Evolutionary conservation across 2,888 invertebrate species (phyloP), one percentile per base, ranked within the genome.

Genomic region (Drosophila neonasuta): DNA sequence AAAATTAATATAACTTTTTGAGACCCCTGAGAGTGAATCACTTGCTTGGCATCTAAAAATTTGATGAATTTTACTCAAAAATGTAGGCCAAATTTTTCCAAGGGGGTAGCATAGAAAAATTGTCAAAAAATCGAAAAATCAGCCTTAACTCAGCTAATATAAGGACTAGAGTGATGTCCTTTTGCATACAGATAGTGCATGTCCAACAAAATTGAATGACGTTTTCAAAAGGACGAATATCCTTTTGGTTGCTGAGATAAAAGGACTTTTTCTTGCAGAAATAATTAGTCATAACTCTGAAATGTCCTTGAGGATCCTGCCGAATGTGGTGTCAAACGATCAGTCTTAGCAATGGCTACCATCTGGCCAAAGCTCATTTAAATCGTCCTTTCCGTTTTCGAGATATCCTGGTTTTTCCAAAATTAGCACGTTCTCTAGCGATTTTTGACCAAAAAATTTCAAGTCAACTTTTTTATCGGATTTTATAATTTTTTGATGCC

Each of bases 71-170:
- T 10, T 34, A 4, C 10, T 34, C 1, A 11, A 3, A n/a, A 24
- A 29, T 45, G 7, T 24, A 10, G 5, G 10, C 10, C 0, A 42
- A 17, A 44, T 20, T 44, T 45, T 45, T 29, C 1, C n/a, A 10
- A 45, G 45, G 42, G 42, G 42, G 17, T 17, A 8, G 17, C 42
- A 17, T 10, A 10, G 17, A 44, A 44, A 44, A 44, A 20, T 44
- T 10, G 6, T 10, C 44, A 24, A 24, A 24, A 24, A 45, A 17
- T 7, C n/a, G 24, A 11, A 45, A 45, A 45, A 13, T 45, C 13
- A 13, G 11, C 24, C 7, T 0, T 29, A 45, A 7, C 29, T 45
- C 24, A 24, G 29, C 8, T 29, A n/a, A 24, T 29, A 3, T 1
- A 45, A 13, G 45, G 45, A 45, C 29, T 13, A 29, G 8, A 8